These are phyloP conservation scores for Apostichopus leukothele DNA, from an alignment of 53 echinoderm and acorn worm species.

Conservation along the genomic window DNA sequence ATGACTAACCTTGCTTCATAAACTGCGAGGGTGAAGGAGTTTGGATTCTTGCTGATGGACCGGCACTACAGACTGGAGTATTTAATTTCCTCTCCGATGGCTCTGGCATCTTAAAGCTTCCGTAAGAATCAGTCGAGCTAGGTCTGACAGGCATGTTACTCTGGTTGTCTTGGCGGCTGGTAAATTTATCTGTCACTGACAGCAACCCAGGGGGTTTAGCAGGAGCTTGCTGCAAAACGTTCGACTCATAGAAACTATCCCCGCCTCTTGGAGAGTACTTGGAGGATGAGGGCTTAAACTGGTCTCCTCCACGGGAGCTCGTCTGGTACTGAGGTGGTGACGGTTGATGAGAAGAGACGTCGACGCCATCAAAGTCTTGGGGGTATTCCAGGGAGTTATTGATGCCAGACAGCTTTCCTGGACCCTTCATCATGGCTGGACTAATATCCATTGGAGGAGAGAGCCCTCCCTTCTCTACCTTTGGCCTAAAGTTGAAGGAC, in stretches of 20 bases:
- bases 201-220: conserved; percentile 16
- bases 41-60: conserved; percentile 19
- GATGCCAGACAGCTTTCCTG: not conserved
- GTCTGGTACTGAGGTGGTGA: not conserved
- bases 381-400: not conserved
- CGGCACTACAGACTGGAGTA: not conserved
- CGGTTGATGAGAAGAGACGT: not conserved
- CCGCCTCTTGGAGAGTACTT: conserved; percentile 7
- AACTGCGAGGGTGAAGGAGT: conserved; percentile 40
- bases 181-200: conserved; percentile 12
- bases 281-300: conserved; percentile 1
- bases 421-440: not conserved
- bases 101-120: not conserved
- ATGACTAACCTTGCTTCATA: conserved; percentile 4
- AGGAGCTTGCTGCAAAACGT: not conserved
- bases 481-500: not conserved
- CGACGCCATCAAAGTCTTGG: not conserved
- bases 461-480: not conserved
- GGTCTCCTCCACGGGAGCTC: not conserved
- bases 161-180: not conserved
- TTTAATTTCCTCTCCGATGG: not conserved
- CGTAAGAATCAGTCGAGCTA: not conserved
- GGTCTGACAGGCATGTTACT: not conserved
- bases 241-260: conserved; percentile 19
- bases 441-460: conserved; percentile 21